phyloP scores from a whole-genome alignment of 2,113 vertebrate genomes.

The Suricata suricatta region DNA sequence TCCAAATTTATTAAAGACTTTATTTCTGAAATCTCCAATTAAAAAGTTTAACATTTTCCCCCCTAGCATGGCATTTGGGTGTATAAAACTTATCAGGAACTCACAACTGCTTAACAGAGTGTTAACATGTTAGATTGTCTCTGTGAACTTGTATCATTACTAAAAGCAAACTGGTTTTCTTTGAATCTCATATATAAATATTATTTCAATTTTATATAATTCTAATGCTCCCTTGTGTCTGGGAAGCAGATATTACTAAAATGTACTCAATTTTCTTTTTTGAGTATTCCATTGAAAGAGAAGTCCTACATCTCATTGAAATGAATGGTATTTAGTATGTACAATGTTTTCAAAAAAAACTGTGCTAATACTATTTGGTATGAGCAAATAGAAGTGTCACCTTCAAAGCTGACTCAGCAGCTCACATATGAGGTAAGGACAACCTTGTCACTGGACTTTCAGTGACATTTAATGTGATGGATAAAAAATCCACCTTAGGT shows the following conservation, averaged over 20 bases:
- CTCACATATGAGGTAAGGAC: background rate
- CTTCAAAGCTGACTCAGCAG: background rate
- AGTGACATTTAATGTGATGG: background rate
- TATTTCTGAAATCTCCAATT: slow-evolving; percentile 33
- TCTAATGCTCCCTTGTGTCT: background rate
- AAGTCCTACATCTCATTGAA: background rate
- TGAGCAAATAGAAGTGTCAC: background rate
- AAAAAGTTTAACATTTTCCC: background rate
- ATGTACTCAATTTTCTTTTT: background rate
- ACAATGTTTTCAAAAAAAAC: background rate
- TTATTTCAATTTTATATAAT: background rate
- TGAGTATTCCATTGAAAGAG: background rate
- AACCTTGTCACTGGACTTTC: background rate
- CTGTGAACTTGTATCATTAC: background rate
- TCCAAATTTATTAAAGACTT: slow-evolving; percentile 41
- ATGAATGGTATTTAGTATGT: background rate
- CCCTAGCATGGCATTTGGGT: background rate
- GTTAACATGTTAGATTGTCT: background rate
- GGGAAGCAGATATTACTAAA: slow-evolving; percentile 1
- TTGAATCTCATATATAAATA: slow-evolving; percentile 15
- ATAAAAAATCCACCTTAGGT: background rate
- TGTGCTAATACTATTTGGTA: background rate
- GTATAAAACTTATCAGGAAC: background rate
- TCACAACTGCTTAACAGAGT: background rate
- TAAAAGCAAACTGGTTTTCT: background rate